Evolutionary conservation across 2,797 vertebrate genomes (phyloP), one percentile per base, ranked within the genome.

Genomic region (Urosaurus nigricauda): DNA sequence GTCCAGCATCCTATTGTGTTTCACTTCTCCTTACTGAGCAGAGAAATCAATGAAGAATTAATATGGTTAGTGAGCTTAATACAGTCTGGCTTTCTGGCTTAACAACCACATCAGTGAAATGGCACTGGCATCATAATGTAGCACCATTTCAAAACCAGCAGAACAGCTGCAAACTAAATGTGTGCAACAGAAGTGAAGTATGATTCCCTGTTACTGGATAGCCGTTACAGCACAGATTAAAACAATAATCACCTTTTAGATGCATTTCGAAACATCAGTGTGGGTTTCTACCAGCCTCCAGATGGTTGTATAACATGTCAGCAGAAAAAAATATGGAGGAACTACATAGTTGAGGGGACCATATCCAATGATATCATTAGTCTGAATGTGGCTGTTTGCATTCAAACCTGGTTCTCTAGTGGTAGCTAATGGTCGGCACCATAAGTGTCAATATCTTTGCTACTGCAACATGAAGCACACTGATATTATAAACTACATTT

Each of bases 231-330:
- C 86, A 29, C 37, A 80, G 90, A 91, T 91, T 90, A 93, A 94
- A 93, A 93, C 87, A 93, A 91, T 89, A 84, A 92, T 82, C 77
- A 85, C 77, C 83, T 92, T 91, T 90, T 90, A 93, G 92, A 92
- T 89, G 84, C 87, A 89, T 5, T 56, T 92, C 79, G 84, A 92
- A 70, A 90, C 40, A 43, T 87, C 79, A 65, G 87, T 87, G 92
- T 70, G 71, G 88, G 17, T 91, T 91, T 87, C 53, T 73, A 24
- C 26, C 84, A 58, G 86, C 71, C 24, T 14, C 35, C 91, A 94
- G 82, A 88, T 93, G 90, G 40, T 65, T 16, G 11, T 68, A 75
- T 88, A 93, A 91, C 90, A 47, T n/a, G 47, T 71, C 12, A 90
- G 12, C 32, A 79, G 13, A 86, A 68, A 87, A 71, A 89, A 26